These are phyloP conservation scores for Mantis religiosa DNA, from an alignment of 2,888 invertebrate genomes.

Conservation along the genomic window DNA sequence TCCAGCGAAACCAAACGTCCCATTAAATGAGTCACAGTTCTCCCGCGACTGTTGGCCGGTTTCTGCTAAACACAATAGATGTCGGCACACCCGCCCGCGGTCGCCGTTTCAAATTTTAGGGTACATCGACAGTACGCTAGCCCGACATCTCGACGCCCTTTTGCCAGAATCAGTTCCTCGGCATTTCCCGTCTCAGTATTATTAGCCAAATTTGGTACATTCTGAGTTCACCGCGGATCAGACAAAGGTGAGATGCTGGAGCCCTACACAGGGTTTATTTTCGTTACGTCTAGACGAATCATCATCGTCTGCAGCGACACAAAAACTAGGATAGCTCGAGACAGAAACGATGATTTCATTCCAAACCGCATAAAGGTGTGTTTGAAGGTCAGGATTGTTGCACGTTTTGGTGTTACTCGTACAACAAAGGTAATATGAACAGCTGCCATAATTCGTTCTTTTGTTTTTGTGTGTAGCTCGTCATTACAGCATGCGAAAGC, in stretches of 20 bases:
- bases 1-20: background rate
- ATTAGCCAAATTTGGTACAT: background rate
- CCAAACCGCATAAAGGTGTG: background rate
- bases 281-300: background rate
- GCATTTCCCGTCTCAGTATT: background rate
- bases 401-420: background rate
- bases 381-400: background rate
- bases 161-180: background rate
- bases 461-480: background rate
- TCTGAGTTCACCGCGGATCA: background rate
- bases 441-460: background rate
- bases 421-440: too few species aligned
- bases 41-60: background rate
- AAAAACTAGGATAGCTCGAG: background rate
- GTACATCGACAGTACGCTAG: background rate
- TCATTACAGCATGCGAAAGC: background rate
- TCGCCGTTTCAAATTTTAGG: background rate
- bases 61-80: background rate
- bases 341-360: background rate
- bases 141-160: background rate
- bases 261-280: background rate
- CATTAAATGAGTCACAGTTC: background rate
- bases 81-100: background rate
- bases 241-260: background rate
- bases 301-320: background rate